Evolutionary conservation across 2,797 vertebrate genomes (phyloP), one percentile per base, ranked within the genome.

Genomic region (Hybognathus amarus): DNA sequence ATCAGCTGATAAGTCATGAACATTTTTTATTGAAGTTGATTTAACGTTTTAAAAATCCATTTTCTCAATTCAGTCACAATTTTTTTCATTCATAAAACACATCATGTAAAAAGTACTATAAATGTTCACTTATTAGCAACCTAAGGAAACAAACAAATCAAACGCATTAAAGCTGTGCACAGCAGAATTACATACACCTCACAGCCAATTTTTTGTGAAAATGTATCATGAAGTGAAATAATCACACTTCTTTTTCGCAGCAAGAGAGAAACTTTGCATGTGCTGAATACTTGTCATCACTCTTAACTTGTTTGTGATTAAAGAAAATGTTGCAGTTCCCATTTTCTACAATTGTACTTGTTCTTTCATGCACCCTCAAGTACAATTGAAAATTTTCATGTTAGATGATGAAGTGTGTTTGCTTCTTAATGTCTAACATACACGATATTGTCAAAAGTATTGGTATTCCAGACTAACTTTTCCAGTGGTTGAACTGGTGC

Each of bases 241-340:
- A 56, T 75, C 73, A 75, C 73, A 75, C 73, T 36, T 75, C 33
- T 54, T 20, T 52, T 38, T 75, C 50, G 1, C 30, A 54, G 71
- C 36, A 30, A 38, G 50, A 54, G 30, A 74, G 47, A 22, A 38
- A 36, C 20, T 74, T 54, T 74, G 71, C 50, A 75, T 40, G 33
- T 59, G 73, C 33, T 76, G 33, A 59, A 59, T 76, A 59, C 36
- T 40, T 76, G 73, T 59, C 73, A 76, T 76, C 73, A 11, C 52
- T 24, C 22, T 24, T 38, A 40, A 40, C 36, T 59, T 24, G 52
- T 54, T 54, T 54, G 2, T 36, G 71, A 74, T 54, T 54, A 33
- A 36, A 74, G 17, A 76, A 76, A 40, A 52, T 59, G 52, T 74
- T 40, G 73, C 33, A 38, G 30, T 56, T 73, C 5, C 17, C 42